Base-by-base conservation (phyloP, 2,888 invertebrate genomes). In the Hypercompe scribonia region DNA sequence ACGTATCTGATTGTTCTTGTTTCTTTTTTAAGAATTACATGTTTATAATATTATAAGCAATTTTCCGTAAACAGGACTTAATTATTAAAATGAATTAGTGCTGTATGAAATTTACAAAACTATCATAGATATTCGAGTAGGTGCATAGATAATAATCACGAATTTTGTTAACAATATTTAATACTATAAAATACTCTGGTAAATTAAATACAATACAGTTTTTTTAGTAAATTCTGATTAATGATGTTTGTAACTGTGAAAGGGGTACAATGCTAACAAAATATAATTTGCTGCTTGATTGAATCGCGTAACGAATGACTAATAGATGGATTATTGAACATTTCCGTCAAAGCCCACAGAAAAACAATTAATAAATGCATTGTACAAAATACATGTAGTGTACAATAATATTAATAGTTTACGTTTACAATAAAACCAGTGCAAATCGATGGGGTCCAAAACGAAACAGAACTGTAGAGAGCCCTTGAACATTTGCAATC, bases 291-390 rank as follows among this genome's bases (percentile, higher is more conserved):
- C 76, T 73, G 73, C 79, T 65, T 63, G 81, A 78, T 84, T 78
- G 73, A 87, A 88, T 88, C 81, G 90, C 88, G 88, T 91, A 95
- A 92, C 95, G 86, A 95, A 95, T 92, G 79, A 86, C 88, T 94
- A 94, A 95, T 94, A 74, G 91, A 95, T 95, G 84, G 86, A 88
- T 83, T 89, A 86, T 88, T 88, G 85, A 86, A 87, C 80, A 88
- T 90, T 91, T 90, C 86, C 87, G 88, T 85, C 84, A 81, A 91
- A 91, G 89, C 84, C 86, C 79, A 82, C 74, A 78, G 83, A 88
- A 90, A 92, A 94, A 93, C 93, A 94, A 94, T 94, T 93, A 92
- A 89, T 61, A 89, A 88, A 78, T 70, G 88, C 85, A 89, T 93
- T 93, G 93, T 92, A 87, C 89, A 88, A 92, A 90, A 88, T 88